Percentiles rank a stretch among this genome's conserved stretches.
phyloP scores from a whole-genome alignment of 2,888 invertebrate species.

The Drosophila falleni region DNA sequence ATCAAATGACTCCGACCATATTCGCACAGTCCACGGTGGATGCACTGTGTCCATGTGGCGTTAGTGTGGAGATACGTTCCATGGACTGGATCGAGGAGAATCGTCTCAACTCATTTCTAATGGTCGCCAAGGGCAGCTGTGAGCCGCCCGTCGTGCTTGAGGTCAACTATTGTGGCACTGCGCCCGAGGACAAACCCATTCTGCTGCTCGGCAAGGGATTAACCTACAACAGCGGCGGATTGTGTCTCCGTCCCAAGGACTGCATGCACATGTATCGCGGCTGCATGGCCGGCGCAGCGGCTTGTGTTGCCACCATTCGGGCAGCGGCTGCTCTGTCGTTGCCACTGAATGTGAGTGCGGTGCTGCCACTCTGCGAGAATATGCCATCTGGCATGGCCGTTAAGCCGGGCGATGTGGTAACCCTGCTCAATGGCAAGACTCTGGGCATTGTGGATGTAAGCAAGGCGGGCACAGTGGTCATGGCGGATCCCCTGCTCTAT shows the following conservation, averaged over 20 bases:
- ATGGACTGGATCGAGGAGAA: conserved; percentile 87
- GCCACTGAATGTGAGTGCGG: conserved; percentile 86
- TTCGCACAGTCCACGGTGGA: conserved; percentile 90
- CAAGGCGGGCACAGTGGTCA: conserved; percentile 91
- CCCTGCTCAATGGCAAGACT: conserved; percentile 87
- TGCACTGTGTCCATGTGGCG: conserved; percentile 87
- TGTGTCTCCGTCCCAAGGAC: conserved; percentile 74
- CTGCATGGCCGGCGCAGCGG: conserved; percentile 89
- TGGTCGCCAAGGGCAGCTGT: conserved; percentile 85
- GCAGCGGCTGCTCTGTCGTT: conserved; percentile 86
- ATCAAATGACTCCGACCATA: conserved; percentile 90
- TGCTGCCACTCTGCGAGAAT: conserved; percentile 85
- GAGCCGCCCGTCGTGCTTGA: conserved; percentile 88
- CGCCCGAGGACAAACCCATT: conserved; percentile 86
- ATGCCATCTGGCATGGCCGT: conserved; percentile 88
- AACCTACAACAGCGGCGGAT: conserved; percentile 86
- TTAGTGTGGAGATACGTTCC: conserved; percentile 86
- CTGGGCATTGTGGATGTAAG: conserved; percentile 87
- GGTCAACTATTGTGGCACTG: conserved; percentile 86
- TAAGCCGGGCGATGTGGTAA: conserved; percentile 86
- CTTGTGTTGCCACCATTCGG: conserved; percentile 86
- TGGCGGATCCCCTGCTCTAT: conserved; percentile 93
- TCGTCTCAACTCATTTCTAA: conserved; percentile 87
- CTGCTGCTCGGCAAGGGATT: conserved; percentile 87
- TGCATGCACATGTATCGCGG: conserved; percentile 85